Conservation (phyloP, 1,140 invertebrate genomes). For the Aphelenchoides fujianensis region DNA sequence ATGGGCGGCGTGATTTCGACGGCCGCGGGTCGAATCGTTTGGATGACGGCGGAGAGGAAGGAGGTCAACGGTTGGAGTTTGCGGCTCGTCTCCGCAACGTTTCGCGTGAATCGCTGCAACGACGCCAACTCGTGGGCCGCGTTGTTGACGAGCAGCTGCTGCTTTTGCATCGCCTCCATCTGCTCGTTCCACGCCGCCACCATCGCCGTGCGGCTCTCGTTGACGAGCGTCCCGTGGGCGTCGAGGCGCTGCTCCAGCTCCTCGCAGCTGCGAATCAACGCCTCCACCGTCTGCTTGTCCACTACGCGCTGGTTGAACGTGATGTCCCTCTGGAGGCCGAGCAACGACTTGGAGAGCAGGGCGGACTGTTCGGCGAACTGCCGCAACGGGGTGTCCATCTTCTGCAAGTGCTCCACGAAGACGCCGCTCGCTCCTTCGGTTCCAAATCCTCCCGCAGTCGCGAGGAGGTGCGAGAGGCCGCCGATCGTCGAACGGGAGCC, state of each 20-base stretch:
- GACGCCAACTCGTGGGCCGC: conserved; percentile 39
- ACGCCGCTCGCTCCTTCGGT: not conserved
- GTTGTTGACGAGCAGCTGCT: conserved; percentile 49
- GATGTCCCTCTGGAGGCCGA: conserved; percentile 57
- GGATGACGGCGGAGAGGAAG: conserved; percentile 47
- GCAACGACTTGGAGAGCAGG: conserved; percentile 43
- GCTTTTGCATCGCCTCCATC: conserved; percentile 45
- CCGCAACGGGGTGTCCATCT: conserved; percentile 53
- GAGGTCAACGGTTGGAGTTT: conserved; percentile 52
- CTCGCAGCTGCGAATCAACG: conserved; percentile 47
- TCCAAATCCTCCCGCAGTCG: no score
- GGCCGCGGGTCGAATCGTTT: conserved; percentile 35
- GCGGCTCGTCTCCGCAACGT: conserved; percentile 35
- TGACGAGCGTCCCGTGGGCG: conserved; percentile 32
- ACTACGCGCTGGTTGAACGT: conserved; percentile 53
- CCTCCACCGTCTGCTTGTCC: conserved; percentile 42
- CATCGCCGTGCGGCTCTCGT: conserved; percentile 48
- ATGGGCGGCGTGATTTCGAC: conserved; percentile 52
- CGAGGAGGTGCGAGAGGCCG: not conserved
- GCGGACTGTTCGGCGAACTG: conserved; percentile 42
- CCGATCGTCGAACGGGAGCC: not conserved
- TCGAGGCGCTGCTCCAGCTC: conserved; percentile 36
- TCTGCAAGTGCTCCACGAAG: conserved; percentile 47
- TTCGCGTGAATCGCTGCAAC: conserved; percentile 47
- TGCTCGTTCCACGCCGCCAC: conserved; percentile 54